phyloP scores from a whole-genome alignment of 2,797 vertebrate species.

The Mionectes olivaceus region DNA sequence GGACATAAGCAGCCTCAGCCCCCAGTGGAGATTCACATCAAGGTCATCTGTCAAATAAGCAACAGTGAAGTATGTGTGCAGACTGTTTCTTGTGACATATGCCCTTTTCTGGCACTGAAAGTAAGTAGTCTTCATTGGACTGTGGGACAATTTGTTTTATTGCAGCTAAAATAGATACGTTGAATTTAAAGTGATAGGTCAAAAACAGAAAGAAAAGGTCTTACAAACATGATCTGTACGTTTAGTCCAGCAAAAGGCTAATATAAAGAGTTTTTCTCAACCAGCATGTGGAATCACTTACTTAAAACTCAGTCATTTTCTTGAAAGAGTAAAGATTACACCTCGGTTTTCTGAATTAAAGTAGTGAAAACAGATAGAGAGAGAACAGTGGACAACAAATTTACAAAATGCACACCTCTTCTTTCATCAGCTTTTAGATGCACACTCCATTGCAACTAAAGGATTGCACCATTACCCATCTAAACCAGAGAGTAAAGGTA shows the following conservation, averaged over 20 bases:
- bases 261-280: conserved; percentile 48
- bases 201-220: conserved; percentile 37
- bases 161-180: conserved; percentile 57
- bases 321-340: conserved; percentile 8
- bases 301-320: conserved; percentile 19
- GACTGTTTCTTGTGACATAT: conserved; percentile 50
- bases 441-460: background rate
- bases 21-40: conserved; percentile 50
- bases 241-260: conserved; percentile 23
- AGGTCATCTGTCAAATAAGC: conserved; percentile 60
- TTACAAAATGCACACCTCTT: background rate
- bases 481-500: background rate
- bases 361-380: background rate
- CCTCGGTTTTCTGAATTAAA: conserved; percentile 42
- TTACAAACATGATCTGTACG: conserved; percentile 45
- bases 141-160: conserved; percentile 67
- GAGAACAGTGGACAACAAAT: background rate
- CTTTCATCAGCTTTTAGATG: conserved; percentile 40
- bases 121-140: conserved; percentile 32
- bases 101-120: conserved; percentile 48
- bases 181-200: conserved; percentile 51
- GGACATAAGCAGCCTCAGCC: conserved; percentile 35
- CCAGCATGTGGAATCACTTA: conserved; percentile 74
- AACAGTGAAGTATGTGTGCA: conserved; percentile 26
- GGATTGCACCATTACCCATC: background rate